Evolutionary conservation across 2,888 invertebrate genomes (phyloP).

Genomic region (Eupelmus urozonus): DNA sequence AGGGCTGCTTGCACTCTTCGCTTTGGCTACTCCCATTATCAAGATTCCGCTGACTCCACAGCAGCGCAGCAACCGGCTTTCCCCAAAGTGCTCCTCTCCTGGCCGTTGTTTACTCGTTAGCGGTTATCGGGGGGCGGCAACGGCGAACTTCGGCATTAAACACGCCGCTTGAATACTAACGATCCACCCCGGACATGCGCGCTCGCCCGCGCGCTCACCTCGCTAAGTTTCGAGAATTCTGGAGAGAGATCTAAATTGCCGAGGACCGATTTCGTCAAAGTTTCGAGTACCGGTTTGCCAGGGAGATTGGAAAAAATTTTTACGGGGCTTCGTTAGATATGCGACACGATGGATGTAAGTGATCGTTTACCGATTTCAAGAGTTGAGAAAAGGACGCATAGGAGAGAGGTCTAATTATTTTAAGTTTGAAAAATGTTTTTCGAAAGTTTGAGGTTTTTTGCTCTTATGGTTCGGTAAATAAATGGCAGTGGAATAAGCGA

Average conservation of each 20-base stretch:
- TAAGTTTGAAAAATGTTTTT: no score
- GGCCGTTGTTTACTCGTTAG: conserved; percentile 60
- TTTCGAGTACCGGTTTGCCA: no score
- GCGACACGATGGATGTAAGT: no score
- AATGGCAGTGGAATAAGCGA: no score
- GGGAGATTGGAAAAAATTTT: conserved; percentile 16
- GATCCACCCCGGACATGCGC: conserved; percentile 19
- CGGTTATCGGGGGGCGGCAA: conserved; percentile 50
- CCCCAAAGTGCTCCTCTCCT: background rate
- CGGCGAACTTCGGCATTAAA: conserved; percentile 49
- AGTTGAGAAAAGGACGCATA: background rate
- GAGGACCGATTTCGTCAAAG: conserved; percentile 36
- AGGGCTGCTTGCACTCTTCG: no score
- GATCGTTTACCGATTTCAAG: background rate
- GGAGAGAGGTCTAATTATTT: no score
- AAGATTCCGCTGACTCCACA: conserved; percentile 49
- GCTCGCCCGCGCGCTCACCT: background rate
- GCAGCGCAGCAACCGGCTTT: background rate
- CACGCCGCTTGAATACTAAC: conserved; percentile 54
- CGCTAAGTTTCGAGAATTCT: conserved; percentile 47
- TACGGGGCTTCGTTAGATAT: background rate
- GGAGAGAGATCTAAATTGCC: conserved; percentile 46
- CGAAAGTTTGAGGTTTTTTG: no score
- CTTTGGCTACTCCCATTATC: conserved; percentile 16
- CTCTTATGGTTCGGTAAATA: no score